A percentile compares a stretch with the other conserved stretches of the same genome.
Evolutionary conservation across 2,888 invertebrate species (phyloP).

Genomic region (Agelastica alni): DNA sequence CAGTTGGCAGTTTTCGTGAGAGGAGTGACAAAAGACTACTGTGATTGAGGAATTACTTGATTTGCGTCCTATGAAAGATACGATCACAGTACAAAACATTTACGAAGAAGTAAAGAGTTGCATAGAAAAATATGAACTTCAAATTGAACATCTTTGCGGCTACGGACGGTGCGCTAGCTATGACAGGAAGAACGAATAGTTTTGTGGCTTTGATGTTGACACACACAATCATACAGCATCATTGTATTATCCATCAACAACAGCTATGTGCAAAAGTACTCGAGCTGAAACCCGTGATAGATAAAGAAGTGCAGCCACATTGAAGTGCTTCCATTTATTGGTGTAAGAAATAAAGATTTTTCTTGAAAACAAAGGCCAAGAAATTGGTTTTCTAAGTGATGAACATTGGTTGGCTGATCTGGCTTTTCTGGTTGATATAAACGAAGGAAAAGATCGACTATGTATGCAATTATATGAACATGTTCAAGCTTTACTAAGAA

Average conservation of each 20-base stretch:
- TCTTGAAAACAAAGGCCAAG: neutral
- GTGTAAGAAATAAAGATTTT: neutral
- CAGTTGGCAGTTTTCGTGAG: constrained; percentile 8
- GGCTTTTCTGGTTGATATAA: too few species aligned
- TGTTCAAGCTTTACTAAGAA: too few species aligned
- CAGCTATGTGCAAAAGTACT: neutral
- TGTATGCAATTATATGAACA: too few species aligned
- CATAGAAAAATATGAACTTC: neutral
- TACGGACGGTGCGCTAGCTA: neutral
- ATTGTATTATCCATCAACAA: neutral
- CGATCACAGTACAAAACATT: too few species aligned
- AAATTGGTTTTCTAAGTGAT: neutral
- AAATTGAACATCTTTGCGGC: neutral
- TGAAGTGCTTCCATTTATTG: too few species aligned
- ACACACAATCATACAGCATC: neutral
- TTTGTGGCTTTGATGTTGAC: neutral
- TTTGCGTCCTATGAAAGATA: neutral
- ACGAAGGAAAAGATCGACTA: too few species aligned
- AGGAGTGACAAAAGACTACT: constrained; percentile 1
- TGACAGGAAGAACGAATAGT: neutral
- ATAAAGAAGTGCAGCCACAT: neutral
- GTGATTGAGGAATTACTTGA: constrained; percentile 2
- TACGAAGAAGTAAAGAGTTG: neutral
- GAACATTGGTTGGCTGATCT: too few species aligned
- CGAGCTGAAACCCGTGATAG: neutral